Base-by-base conservation (phyloP, 1,140 invertebrate genomes). In the Papilio polytes region DNA sequence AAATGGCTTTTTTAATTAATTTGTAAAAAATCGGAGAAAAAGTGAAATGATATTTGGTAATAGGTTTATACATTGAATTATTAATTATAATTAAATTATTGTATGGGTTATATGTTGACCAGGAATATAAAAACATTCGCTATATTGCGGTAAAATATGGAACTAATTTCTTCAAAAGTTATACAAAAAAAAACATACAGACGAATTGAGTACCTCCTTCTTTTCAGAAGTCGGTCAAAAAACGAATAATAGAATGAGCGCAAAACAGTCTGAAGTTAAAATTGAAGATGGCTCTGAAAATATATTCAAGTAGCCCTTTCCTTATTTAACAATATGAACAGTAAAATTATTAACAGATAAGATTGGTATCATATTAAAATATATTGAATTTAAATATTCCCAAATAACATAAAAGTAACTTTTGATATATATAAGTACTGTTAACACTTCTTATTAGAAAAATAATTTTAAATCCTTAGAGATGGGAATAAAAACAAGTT, bases 401-500 rank as follows among this genome's bases (percentile, higher is more conserved):
- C 3, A 31, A 66, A 66, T 66, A 7, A 31, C 12, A 36, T 31
- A 8, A 31, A 31, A 31, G 4, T 31, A 66, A 66, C n/a, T 66
- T 13, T 63, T 20, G 10, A 36, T 66, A 13, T 36, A 7, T 18
- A n/a, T n/a, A n/a, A n/a, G n/a, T n/a, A 22, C 20, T 66, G 3
- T 31, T 66, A 66, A 31, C 13, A 15, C 13, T 18, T 13, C 6
- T 36, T 22, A 36, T 66, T 22, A 7, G 3, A n/a, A 66, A 66
- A 66, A 66, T 13, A 36, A 31, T 66, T 15, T 31, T 36, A 66
- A 66, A 36, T 31, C 12, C 6, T 74, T 13, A 20, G 20, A 46
- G 46, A 74, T 20, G 26, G 20, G n/a, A 78, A 63, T 41, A 78
- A 78, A 78, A 78, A 78, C 77, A 78, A 78, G 77, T 22, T 78